Percentiles rank a stretch among this genome's conserved stretches.
Evolutionary conservation across 2,888 invertebrate species (phyloP).

Genomic region (Phlogophora meticulosa): DNA sequence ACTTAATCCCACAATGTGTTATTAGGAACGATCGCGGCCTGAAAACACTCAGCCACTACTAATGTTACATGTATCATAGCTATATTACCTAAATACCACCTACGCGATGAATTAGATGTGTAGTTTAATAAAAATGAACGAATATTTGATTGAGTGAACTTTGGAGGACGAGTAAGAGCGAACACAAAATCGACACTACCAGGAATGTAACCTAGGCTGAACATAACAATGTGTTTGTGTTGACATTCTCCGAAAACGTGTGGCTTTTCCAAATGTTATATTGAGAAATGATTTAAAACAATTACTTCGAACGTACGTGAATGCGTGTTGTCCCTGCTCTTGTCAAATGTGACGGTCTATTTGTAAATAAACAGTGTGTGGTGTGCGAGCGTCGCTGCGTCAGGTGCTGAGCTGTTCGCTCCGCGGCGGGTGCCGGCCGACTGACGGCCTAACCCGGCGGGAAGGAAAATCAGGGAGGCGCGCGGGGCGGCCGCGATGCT

Average conservation of each 20-base stretch:
- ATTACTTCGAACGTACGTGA: conserved; percentile 77
- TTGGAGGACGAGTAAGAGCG: conserved; percentile 27
- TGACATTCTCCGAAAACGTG: conserved; percentile 61
- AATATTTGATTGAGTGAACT: too few relatives aligned
- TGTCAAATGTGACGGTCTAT: conserved; percentile 77
- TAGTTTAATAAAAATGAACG: conserved; percentile 22
- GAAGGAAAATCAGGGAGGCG: conserved; percentile 70
- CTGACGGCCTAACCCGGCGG: conserved; percentile 70
- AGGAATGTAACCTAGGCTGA: conserved; percentile 71
- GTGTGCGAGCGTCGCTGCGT: conserved; percentile 71
- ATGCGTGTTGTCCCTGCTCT: conserved; percentile 80
- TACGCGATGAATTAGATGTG: conserved; percentile 6
- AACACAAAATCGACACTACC: conserved; percentile 69
- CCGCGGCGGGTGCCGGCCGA: conserved; percentile 84
- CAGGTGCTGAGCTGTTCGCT: conserved; percentile 75
- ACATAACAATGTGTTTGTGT: conserved; percentile 71
- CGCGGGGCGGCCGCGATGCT: conserved; percentile 68
- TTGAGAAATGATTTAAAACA: conserved; percentile 56
- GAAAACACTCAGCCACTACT: conserved; percentile 15
- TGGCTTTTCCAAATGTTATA: conserved; percentile 50
- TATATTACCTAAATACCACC: conserved; percentile 12
- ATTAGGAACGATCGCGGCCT: conserved; percentile 6
- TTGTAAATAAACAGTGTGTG: conserved; percentile 84
- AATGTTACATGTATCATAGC: conserved; percentile 34
- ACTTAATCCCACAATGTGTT: conserved; percentile 45